Evolutionary conservation across 2,888 invertebrate species (phyloP).

Genomic region (Rotaria socialis): DNA sequence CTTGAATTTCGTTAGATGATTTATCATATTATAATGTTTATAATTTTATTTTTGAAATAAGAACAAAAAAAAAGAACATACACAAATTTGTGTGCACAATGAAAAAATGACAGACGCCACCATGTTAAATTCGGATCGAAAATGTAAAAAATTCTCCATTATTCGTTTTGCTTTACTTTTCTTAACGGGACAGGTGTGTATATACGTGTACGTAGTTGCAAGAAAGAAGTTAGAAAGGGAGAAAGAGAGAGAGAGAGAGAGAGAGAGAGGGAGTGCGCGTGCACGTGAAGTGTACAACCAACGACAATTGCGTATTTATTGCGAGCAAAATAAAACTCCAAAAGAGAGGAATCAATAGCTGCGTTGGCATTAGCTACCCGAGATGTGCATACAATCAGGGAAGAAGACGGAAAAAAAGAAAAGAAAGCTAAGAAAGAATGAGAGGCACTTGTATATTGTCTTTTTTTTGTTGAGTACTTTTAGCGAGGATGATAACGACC

Average conservation of each 20-base stretch:
- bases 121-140: background rate
- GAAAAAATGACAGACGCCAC: background rate
- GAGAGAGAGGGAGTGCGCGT: background rate
- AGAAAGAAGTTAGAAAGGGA: too few relatives aligned
- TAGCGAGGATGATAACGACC: background rate
- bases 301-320: constrained; percentile 15
- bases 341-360: background rate
- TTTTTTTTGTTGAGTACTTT: background rate
- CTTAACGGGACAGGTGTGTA: background rate
- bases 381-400: background rate
- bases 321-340: background rate
- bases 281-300: background rate
- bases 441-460: background rate
- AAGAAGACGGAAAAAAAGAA: background rate
- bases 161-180: background rate
- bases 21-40: too few relatives aligned
- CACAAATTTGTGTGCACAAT: background rate
- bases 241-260: too few relatives aligned
- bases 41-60: constrained; percentile 12
- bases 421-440: background rate
- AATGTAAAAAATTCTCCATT: background rate
- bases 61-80: background rate
- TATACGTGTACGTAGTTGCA: background rate
- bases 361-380: background rate
- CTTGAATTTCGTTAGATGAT: background rate